These are phyloP conservation scores for Esox masquinongy DNA, from an alignment of 2,797 vertebrate species.

Conservation along the genomic window DNA sequence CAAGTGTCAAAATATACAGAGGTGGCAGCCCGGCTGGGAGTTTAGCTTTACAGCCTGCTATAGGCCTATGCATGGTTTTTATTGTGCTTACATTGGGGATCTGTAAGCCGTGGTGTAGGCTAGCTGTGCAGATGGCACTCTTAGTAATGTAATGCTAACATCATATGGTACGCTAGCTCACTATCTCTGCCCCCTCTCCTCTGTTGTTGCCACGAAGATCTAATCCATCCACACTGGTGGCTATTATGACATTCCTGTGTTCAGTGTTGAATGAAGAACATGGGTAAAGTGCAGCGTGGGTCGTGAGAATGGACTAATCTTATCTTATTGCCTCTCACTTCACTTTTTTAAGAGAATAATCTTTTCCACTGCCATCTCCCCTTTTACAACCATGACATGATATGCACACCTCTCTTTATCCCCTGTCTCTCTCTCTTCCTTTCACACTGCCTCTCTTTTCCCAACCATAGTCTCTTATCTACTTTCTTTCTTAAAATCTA, in stretches of 20 bases:
- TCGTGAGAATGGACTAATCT: background rate
- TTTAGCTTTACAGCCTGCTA: conserved; percentile 28
- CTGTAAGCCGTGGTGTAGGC: background rate
- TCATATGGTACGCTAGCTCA: background rate
- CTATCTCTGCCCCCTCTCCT: background rate
- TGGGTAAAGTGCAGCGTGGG: background rate
- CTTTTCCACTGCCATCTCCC: background rate
- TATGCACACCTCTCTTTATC: background rate
- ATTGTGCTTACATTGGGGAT: conserved; percentile 17
- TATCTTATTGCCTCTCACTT: background rate
- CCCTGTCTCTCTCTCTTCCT: background rate
- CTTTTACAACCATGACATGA: background rate
- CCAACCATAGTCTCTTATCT: background rate
- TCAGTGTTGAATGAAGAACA: background rate
- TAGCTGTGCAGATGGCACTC: background rate
- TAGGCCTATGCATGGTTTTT: conserved; percentile 12
- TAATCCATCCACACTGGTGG: background rate
- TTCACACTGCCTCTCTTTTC: background rate
- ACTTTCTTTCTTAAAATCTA: background rate
- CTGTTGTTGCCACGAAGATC: background rate
- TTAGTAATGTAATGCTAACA: background rate
- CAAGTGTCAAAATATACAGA: conserved; percentile 54
- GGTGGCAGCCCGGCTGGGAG: conserved; percentile 2
- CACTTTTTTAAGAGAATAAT: background rate
- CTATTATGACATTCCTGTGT: background rate